Base-by-base conservation (phyloP, 1,140 invertebrate species). In the Fragariocoptes setiger region DNA sequence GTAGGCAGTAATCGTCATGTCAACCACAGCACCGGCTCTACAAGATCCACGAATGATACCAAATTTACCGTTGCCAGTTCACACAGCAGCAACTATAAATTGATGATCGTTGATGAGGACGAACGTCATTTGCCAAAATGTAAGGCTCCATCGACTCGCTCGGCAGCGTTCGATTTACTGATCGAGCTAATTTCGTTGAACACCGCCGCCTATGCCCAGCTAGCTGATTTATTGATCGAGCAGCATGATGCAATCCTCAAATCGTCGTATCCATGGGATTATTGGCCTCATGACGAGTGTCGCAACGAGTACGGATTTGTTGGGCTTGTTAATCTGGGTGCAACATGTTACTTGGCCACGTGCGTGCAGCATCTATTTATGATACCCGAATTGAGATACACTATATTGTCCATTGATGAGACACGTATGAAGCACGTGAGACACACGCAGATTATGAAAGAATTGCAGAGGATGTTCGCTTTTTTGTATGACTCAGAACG, bases 311-410 rank as follows among this genome's bases (percentile, higher is more conserved):
- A 79, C 57, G 83, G 82, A 3, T 88, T 83, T 57, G 80, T 86
- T 1, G 85, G 85, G 0, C 58, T 90, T 3, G 85, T 79, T 0
- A 92, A 92, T 58, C 59, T 90, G 3, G 83, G 85, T 17, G 83
- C 83, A 13, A 90, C 83, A 0, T 92, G 83, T 55, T 90, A 92
- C 55, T 83, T 90, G 78, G 83, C 83, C 2, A 82, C 82, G 17
- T 86, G 79, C 53, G 80, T 90, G 68, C 83, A 92, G 54, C 83
- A 88, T 58, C 56, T 90, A 20, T 90, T 80, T 51, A 90, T 90
- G 82, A 83, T 90, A 69, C 82, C 80, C 3, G 73, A 79, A 52
- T 76, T 77, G 0, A 61, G 83, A 41, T 65, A 71, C 21, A 74
- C 77, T 0, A 73, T 92, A 41, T 52, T 92, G 18, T 63, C 64